Evolutionary conservation across 2,113 vertebrate genomes (phyloP).

Genomic region (Illadopsis cleaveri): DNA sequence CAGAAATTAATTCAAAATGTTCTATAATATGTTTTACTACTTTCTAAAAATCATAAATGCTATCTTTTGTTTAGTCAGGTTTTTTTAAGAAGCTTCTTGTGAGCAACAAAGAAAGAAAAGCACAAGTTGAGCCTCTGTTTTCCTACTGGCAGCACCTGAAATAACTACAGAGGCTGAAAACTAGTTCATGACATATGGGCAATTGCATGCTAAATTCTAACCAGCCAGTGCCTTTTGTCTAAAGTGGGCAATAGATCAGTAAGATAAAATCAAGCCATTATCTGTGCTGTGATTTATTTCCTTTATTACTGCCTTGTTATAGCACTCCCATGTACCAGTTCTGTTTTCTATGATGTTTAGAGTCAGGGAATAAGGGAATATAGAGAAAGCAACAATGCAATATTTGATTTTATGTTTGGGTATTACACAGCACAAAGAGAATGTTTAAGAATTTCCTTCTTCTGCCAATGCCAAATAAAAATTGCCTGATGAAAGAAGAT

Average conservation of each 20-base stretch:
- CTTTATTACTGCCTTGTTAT: background rate
- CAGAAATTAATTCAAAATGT: background rate
- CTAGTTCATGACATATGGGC: background rate
- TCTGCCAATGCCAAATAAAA: slow-evolving; percentile 47
- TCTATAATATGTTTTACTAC: background rate
- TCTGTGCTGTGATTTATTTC: background rate
- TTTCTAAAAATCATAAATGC: background rate
- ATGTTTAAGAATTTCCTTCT: slow-evolving; percentile 24
- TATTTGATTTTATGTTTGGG: slow-evolving; percentile 17
- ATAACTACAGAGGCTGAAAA: background rate
- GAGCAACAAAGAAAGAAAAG: background rate
- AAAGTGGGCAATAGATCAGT: background rate
- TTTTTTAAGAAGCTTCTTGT: background rate
- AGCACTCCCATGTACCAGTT: background rate
- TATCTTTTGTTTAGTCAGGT: background rate
- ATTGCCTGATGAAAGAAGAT: slow-evolving; percentile 61
- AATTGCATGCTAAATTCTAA: background rate
- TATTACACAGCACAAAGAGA: background rate
- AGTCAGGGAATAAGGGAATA: background rate
- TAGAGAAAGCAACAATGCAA: background rate
- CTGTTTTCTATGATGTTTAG: background rate
- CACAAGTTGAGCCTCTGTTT: background rate
- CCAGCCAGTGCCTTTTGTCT: background rate
- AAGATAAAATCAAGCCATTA: background rate
- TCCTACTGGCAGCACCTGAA: background rate